Conservation (phyloP, 2,888 invertebrate genomes). For the Dromius quadrimaculatus region DNA sequence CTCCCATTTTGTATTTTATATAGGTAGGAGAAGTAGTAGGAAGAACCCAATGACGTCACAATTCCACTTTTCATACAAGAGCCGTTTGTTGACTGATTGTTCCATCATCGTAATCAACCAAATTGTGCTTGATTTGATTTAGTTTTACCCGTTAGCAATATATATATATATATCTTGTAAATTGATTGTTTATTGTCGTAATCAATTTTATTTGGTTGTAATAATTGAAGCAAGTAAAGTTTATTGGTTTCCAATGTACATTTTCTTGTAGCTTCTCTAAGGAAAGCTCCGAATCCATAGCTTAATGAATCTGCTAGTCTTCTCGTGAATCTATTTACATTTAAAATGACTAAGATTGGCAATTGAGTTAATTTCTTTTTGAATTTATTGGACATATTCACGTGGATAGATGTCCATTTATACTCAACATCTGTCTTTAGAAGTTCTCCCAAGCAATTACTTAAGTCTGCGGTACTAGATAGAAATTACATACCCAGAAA, state of each 20-base stretch:
- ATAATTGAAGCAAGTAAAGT: too few species aligned
- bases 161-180: too few species aligned
- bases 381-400: slow-evolving; percentile 56
- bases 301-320: slow-evolving; percentile 58
- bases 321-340: slow-evolving; percentile 53
- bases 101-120: too few species aligned
- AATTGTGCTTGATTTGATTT: too few species aligned
- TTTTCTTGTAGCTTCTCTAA: slow-evolving; percentile 56
- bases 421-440: slow-evolving; percentile 16
- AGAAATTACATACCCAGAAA: slow-evolving; percentile 51
- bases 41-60: too few species aligned
- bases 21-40: too few species aligned
- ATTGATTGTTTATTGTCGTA: too few species aligned
- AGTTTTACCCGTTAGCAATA: too few species aligned
- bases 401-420: slow-evolving; percentile 55
- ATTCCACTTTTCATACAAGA: too few species aligned
- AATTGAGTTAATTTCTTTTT: slow-evolving; percentile 56
- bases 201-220: too few species aligned
- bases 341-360: slow-evolving; percentile 58
- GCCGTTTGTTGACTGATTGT: too few species aligned
- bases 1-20: too few species aligned
- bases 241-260: slow-evolving; percentile 23
- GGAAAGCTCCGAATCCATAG: slow-evolving; percentile 58
- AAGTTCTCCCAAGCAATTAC: slow-evolving; percentile 54
- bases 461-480: slow-evolving; percentile 52